Percentiles rank a stretch among this genome's conserved stretches.
Evolutionary conservation across 1,140 invertebrate species (phyloP).

Genomic region (Apolygus lucorum): DNA sequence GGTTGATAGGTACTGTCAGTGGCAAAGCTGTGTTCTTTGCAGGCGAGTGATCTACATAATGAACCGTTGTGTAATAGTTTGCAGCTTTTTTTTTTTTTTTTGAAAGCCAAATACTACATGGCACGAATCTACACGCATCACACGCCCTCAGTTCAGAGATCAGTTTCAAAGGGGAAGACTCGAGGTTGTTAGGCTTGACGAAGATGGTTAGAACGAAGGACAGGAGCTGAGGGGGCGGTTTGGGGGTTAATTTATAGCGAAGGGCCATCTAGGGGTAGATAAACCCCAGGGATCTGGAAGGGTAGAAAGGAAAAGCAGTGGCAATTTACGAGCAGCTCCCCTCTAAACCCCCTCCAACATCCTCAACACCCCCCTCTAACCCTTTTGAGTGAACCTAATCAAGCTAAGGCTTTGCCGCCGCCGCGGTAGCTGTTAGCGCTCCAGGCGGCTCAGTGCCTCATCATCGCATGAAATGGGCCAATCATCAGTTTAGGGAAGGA

Average conservation of each 20-base stretch:
- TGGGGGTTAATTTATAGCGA: neutral
- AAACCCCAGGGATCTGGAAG: neutral
- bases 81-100: too few species aligned
- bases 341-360: neutral
- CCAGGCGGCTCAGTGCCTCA: neutral
- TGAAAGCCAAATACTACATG: too few species aligned
- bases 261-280: constrained; percentile 13
- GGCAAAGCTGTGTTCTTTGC: too few species aligned
- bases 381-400: constrained; percentile 4
- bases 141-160: too few species aligned
- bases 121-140: too few species aligned
- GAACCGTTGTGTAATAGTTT: too few species aligned
- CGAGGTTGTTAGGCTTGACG: neutral
- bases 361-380: neutral
- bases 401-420: neutral
- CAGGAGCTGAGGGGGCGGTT: neutral
- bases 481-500: constrained; percentile 7
- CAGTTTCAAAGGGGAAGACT: too few species aligned
- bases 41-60: too few species aligned
- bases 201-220: neutral
- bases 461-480: constrained; percentile 4
- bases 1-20: too few species aligned
- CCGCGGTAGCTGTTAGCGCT: neutral
- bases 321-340: constrained; percentile 4
- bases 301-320: constrained; percentile 5